phyloP scores from a whole-genome alignment of 2,888 invertebrate genomes.

The Crocallis elinguaria region DNA sequence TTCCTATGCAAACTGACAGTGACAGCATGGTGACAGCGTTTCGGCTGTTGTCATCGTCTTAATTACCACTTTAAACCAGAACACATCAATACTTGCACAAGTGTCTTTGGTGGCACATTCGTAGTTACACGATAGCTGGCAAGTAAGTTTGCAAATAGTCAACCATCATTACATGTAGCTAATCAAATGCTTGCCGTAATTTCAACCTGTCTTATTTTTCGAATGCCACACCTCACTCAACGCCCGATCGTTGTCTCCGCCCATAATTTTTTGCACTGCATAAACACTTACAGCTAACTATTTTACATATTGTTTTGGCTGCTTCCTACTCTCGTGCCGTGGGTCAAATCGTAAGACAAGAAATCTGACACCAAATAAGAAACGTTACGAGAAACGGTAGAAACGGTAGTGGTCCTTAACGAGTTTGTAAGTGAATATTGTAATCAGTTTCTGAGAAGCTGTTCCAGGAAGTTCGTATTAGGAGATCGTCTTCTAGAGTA shows the following conservation, averaged over 20 bases:
- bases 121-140: no score
- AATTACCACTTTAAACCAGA: no score
- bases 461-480: conserved; percentile 16
- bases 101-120: no score
- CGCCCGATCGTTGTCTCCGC: conserved; percentile 31
- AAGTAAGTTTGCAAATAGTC: no score
- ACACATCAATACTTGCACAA: no score
- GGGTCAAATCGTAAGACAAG: conserved; percentile 20
- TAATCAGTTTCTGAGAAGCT: conserved; percentile 25
- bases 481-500: not conserved
- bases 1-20: no score
- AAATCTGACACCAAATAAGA: conserved; percentile 27
- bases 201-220: conserved; percentile 29
- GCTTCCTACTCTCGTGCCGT: conserved; percentile 2
- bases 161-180: no score
- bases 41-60: no score
- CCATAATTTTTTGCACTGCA: conserved; percentile 29
- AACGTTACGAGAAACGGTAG: no score
- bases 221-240: conserved; percentile 30
- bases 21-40: no score
- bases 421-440: not conserved
- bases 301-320: conserved; percentile 12
- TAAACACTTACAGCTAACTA: conserved; percentile 23
- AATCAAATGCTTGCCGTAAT: no score
- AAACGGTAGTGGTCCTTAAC: conserved; percentile 42